Conservation (phyloP, 2,113 vertebrate genomes). For the Aldabrachelys gigantea region DNA sequence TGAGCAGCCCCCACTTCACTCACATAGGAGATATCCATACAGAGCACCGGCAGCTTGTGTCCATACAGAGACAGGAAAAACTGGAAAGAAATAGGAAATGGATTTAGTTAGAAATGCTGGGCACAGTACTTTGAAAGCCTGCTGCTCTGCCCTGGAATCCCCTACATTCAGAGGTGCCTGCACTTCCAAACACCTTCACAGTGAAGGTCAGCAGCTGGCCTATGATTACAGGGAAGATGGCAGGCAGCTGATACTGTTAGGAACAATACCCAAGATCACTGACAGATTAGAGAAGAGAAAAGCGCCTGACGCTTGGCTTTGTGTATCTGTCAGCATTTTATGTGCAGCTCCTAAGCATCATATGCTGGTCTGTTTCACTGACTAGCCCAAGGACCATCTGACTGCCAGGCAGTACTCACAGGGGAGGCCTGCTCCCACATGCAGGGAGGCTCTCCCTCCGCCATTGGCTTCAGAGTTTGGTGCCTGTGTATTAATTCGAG, state of each 20-base stretch:
- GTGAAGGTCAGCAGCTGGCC: neutral
- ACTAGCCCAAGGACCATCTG: neutral
- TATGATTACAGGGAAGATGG: neutral
- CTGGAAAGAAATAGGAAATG: slow-evolving; percentile 72
- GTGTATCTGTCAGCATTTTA: neutral
- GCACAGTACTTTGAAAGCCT: neutral
- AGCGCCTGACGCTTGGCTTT: neutral
- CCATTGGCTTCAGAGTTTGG: neutral
- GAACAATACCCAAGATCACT: neutral
- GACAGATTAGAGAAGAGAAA: accelerated
- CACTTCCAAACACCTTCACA: neutral
- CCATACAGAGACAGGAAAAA: slow-evolving; percentile 98
- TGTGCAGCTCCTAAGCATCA: neutral
- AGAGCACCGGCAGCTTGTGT: slow-evolving; percentile 96
- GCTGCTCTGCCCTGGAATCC: neutral
- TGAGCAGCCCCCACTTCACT: slow-evolving; percentile 73
- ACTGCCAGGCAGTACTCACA: neutral
- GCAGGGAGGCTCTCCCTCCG: neutral
- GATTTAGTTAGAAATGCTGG: neutral
- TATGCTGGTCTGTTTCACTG: neutral
- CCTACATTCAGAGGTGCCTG: neutral
- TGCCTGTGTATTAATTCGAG: accelerated
- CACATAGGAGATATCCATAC: slow-evolving; percentile 96
- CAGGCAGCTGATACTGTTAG: neutral
- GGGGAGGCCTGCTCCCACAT: neutral